Evolutionary conservation across 2,113 vertebrate genomes (phyloP).

Genomic region (Cyanoderma ruficeps): DNA sequence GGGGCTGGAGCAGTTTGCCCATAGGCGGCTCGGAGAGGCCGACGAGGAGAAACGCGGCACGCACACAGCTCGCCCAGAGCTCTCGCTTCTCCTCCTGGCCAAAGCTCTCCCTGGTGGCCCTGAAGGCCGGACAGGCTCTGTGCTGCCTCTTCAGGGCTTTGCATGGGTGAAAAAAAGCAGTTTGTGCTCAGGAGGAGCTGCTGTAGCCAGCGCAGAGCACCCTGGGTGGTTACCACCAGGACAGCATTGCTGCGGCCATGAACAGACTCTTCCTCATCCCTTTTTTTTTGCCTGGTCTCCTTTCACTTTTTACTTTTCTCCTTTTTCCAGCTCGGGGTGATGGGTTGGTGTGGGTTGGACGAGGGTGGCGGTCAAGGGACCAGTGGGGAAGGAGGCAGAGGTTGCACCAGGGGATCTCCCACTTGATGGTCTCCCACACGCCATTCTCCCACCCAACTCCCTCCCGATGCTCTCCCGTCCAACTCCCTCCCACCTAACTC

Average conservation of each 20-base stretch:
- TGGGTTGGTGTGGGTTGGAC: too few relatives aligned
- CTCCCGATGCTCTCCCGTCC: background rate
- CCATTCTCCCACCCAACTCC: background rate
- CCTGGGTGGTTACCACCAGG: background rate
- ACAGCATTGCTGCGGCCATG: accelerated
- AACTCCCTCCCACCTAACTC: accelerated
- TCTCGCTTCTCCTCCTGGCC: background rate
- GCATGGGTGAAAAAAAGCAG: background rate
- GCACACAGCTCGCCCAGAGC: background rate
- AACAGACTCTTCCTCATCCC: background rate
- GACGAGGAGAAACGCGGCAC: background rate
- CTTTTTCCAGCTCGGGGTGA: accelerated
- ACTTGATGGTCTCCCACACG: accelerated
- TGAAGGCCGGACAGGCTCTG: background rate
- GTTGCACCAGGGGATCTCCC: background rate
- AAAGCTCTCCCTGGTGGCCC: background rate
- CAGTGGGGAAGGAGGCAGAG: background rate
- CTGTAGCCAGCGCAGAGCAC: background rate
- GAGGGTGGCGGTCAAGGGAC: background rate
- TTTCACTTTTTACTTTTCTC: background rate
- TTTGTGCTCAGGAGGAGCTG: background rate
- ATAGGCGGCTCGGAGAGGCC: background rate
- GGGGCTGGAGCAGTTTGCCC: background rate
- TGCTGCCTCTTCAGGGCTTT: background rate
- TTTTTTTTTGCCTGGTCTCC: background rate